These are phyloP conservation scores for Pollenia amentaria DNA, from an alignment of 2,888 invertebrate genomes.

Conservation along the genomic window DNA sequence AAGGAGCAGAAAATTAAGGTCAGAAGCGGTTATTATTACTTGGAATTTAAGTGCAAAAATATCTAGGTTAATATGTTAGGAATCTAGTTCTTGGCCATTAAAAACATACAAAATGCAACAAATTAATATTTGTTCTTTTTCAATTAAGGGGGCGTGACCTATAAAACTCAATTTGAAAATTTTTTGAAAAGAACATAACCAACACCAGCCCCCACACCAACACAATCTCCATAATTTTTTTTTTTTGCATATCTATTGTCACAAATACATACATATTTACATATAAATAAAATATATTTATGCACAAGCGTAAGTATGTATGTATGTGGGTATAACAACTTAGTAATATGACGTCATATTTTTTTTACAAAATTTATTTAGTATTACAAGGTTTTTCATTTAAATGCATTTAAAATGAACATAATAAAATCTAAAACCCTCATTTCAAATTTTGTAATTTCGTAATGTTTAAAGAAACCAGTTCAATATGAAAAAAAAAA, in stretches of 20 bases:
- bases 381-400: slow-evolving; percentile 66
- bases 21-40: slow-evolving; percentile 40
- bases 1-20: slow-evolving; percentile 44
- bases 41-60: not conserved
- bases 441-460: slow-evolving; percentile 67
- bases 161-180: slow-evolving; percentile 61
- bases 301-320: not conserved
- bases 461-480: slow-evolving; percentile 71
- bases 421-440: slow-evolving; percentile 60
- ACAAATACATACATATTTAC: not conserved
- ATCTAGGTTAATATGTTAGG: slow-evolving; percentile 66
- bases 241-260: not conserved
- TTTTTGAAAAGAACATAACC: slow-evolving; percentile 10
- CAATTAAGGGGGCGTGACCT: slow-evolving; percentile 64
- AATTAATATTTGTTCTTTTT: slow-evolving; percentile 18
- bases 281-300: too few relatives aligned
- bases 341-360: slow-evolving; percentile 66
- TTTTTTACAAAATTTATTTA: slow-evolving; percentile 48
- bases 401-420: slow-evolving; percentile 54
- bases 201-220: slow-evolving; percentile 51
- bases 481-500: slow-evolving; percentile 59
- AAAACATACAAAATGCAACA: slow-evolving; percentile 63
- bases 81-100: slow-evolving; percentile 72
- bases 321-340: not conserved
- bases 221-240: not conserved